Evolutionary conservation across 2,888 invertebrate species (phyloP).

Genomic region (Argynnis bischoffii): DNA sequence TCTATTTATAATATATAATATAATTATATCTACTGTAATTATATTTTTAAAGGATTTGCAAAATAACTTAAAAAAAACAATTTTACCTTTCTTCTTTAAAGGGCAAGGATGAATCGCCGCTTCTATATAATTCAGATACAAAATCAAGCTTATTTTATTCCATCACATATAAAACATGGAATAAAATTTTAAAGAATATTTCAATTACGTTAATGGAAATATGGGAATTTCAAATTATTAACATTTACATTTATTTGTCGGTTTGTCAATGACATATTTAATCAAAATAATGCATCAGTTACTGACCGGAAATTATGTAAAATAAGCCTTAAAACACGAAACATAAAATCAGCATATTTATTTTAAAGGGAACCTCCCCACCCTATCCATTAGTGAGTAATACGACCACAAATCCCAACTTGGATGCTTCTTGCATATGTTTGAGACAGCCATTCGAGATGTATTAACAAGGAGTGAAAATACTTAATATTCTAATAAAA

Average conservation of each 20-base stretch:
- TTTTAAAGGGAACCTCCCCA: conserved; percentile 62
- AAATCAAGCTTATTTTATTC: conserved; percentile 18
- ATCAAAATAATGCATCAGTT: conserved; percentile 67
- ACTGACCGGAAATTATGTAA: conserved; percentile 77
- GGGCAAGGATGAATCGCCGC: conserved; percentile 5
- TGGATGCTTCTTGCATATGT: conserved; percentile 65
- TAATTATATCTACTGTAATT: too few species aligned
- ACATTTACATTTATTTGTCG: conserved; percentile 30
- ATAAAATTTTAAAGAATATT: conserved; percentile 24
- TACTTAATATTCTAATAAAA: conserved; percentile 51
- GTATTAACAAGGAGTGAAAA: conserved; percentile 55
- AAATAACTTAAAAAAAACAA: too few species aligned
- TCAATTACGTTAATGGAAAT: conserved; percentile 28
- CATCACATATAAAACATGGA: conserved; percentile 12
- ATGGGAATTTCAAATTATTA: conserved; percentile 29
- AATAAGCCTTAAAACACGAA: conserved; percentile 70
- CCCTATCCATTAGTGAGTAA: conserved; percentile 76
- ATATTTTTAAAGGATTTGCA: too few species aligned
- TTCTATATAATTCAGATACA: conserved; percentile 16
- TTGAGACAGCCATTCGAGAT: conserved; percentile 56
- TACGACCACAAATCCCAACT: conserved; percentile 64
- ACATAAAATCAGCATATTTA: conserved; percentile 76
- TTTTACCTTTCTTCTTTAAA: not conserved
- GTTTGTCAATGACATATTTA: conserved; percentile 40
- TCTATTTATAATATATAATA: too few species aligned